phyloP scores from a whole-genome alignment of 2,888 invertebrate genomes.

The Gisinianus flammeolus region DNA sequence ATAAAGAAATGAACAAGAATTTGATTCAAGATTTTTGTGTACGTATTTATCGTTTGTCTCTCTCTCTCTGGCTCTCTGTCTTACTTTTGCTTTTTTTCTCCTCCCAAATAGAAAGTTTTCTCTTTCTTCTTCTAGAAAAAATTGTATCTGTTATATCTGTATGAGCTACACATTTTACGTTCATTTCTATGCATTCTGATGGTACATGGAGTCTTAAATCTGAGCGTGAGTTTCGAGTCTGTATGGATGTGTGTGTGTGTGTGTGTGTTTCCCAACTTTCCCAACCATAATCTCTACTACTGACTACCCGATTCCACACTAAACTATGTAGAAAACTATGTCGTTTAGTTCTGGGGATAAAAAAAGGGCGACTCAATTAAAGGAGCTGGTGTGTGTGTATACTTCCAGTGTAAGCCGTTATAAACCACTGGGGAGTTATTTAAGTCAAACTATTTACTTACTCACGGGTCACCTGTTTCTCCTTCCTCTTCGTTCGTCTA shows the following conservation, averaged over 20 bases:
- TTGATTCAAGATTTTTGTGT: not conserved
- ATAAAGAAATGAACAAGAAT: not conserved
- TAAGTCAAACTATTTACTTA: slow-evolving; percentile 6
- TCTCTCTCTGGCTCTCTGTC: not conserved
- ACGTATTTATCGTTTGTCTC: not conserved
- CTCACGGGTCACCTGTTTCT: not conserved
- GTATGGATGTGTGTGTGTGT: too few species aligned
- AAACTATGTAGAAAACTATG: slow-evolving; percentile 1
- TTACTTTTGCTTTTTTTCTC: not conserved
- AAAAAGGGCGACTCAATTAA: not conserved
- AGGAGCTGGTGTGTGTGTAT: not conserved
- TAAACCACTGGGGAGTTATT: slow-evolving; percentile 1
- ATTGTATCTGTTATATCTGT: too few species aligned
- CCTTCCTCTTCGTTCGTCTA: too few species aligned
- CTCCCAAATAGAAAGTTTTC: not conserved
- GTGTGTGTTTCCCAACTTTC: too few species aligned
- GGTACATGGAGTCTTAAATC: too few species aligned
- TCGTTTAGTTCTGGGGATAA: not conserved
- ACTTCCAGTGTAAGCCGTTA: not conserved
- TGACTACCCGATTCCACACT: too few species aligned
- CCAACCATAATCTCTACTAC: too few species aligned
- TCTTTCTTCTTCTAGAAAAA: too few species aligned
- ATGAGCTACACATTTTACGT: too few species aligned
- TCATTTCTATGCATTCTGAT: too few species aligned
- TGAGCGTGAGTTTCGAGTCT: too few species aligned